Evolutionary conservation across 2,113 vertebrate genomes (phyloP).

Genomic region (Nerophis lumbriciformis): DNA sequence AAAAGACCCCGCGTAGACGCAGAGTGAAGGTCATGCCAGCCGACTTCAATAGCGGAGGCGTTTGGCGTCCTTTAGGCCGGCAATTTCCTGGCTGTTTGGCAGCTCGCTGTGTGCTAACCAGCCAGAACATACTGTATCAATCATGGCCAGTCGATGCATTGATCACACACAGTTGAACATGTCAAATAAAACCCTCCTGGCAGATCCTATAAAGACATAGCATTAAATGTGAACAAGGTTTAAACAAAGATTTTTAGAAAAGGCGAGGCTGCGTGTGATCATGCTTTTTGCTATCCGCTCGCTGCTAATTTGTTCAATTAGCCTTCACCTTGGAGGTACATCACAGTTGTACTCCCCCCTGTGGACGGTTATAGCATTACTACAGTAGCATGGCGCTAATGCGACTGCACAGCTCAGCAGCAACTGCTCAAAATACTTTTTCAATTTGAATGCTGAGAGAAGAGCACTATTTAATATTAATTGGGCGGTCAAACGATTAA

Average conservation of each 20-base stretch:
- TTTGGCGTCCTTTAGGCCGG: constrained; percentile 43
- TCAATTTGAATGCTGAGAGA: too few relatives aligned
- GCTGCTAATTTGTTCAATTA: constrained; percentile 12
- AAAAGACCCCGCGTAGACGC: constrained; percentile 51
- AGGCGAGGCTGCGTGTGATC: constrained; percentile 12
- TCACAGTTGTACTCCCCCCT: constrained; percentile 1
- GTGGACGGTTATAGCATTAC: neutral
- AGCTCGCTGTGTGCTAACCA: constrained; percentile 23
- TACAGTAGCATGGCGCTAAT: neutral
- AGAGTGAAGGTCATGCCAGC: constrained; percentile 63
- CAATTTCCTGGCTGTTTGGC: constrained; percentile 43
- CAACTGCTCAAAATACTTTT: too few relatives aligned
- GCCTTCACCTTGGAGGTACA: constrained; percentile 16
- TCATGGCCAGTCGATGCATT: constrained; percentile 44
- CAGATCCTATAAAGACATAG: constrained; percentile 23
- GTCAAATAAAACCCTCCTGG: constrained; percentile 28
- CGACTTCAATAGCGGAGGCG: constrained; percentile 35
- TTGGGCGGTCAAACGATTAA: too few relatives aligned
- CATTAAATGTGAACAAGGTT: constrained; percentile 19
- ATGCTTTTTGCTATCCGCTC: neutral
- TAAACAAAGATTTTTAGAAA: constrained; percentile 18
- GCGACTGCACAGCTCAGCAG: too few relatives aligned
- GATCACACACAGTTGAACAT: constrained; percentile 34
- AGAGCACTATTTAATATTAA: too few relatives aligned
- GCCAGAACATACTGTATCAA: constrained; percentile 51